Evolutionary conservation across 2,113 vertebrate genomes (phyloP), one percentile per base, ranked within the genome.

Genomic region (Osmerus mordax): DNA sequence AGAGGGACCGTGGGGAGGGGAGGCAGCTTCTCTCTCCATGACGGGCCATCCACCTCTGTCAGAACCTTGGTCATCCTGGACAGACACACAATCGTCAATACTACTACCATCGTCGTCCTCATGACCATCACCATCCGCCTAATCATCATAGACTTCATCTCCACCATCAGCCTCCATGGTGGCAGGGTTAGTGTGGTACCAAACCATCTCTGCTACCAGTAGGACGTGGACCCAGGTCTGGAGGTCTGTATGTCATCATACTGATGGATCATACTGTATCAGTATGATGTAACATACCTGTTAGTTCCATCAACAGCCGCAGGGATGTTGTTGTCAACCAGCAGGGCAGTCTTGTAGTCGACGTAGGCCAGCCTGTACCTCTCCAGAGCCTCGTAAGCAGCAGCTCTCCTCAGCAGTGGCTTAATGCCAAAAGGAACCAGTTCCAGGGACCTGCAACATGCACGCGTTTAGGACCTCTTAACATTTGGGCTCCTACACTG

Each of bases 1-100:
- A 95, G 6, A 0, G 96, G 95, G 3, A 98, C 95, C 0, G 91
- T 73, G 4, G 96, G 96, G 81, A 96, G 93, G 3, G 93, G 88
- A 0, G 96, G 96, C 56, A 98, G 93, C 81, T 96, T 96, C 78
- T 94, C 91, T 69, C 96, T 93, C 96, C 96, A 98, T 7, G 92
- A 89, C 0, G 83, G 82, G 0, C 96, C 96, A 21, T 96, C 92
- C 3, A 90, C 91, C 65, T 96, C 95, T 62, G 92, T 88, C 72
- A 98, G 88, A 2, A 87, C 94, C 89, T 95, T 95, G 14, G 93
- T 94, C 95, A 97, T 98, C 89, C 96, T 98, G 87, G 41, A 18
- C 56, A 13, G 86, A 68, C 19, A 54, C 2, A 36, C 25, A 28
- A 28, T 28, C 25, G 25, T 28, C 25, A 28, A 28, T 28, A 28